phyloP scores from a whole-genome alignment of 1,140 invertebrate genomes.

The Parapsyche elsis region DNA sequence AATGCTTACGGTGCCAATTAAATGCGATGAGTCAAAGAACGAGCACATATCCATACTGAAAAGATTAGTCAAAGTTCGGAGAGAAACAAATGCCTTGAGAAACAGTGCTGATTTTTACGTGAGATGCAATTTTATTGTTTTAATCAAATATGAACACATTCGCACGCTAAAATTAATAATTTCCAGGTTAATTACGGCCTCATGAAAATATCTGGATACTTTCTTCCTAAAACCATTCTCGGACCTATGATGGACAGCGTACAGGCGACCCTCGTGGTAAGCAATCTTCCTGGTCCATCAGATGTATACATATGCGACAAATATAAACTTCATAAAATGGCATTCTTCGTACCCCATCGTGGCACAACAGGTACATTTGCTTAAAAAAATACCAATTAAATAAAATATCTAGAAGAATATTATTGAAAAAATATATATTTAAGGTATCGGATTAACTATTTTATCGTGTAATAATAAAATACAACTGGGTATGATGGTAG shows the following conservation, averaged over 20 bases:
- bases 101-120: constrained; percentile 49
- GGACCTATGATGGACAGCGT: constrained; percentile 59
- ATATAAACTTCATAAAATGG: constrained; percentile 59
- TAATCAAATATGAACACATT: not conserved
- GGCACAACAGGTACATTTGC: constrained; percentile 61
- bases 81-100: constrained; percentile 39
- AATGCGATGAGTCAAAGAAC: not conserved
- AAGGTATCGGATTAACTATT: constrained; percentile 63
- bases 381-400: not conserved
- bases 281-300: constrained; percentile 63
- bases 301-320: constrained; percentile 60
- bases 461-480: constrained; percentile 61
- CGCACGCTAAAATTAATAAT: not conserved
- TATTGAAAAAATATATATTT: constrained; percentile 40
- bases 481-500: constrained; percentile 60
- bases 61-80: constrained; percentile 43
- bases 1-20: constrained; percentile 49
- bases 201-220: constrained; percentile 59
- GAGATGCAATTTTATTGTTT: constrained; percentile 6
- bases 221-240: constrained; percentile 61
- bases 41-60: constrained; percentile 36
- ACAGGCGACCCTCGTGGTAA: constrained; percentile 63
- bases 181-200: constrained; percentile 63
- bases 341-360: constrained; percentile 65
- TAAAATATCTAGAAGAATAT: not conserved